Evolutionary conservation across 2,888 invertebrate genomes (phyloP), one percentile per base, ranked within the genome.

Genomic region (Melangyna quadrimaculata): DNA sequence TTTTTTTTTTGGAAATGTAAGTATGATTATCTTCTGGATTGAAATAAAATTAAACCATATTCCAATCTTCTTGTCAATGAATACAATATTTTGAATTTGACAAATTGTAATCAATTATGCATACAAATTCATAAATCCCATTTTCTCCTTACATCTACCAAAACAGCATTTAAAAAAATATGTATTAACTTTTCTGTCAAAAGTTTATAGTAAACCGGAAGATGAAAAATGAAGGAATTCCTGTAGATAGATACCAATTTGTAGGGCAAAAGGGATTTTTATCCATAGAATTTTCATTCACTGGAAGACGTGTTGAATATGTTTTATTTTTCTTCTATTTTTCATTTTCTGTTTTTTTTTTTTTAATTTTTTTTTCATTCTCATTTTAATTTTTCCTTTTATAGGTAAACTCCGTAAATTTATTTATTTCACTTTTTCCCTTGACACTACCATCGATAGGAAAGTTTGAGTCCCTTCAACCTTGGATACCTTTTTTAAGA

Each of bases 351-450:
- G 12, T 7, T 10, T n/a, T 24, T 61, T 22, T n/a, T n/a, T 61
- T 24, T n/a, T n/a, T n/a, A 14, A n/a, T n/a, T 24, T 61, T 22
- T 61, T 22, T 61, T 24, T n/a, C 61, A n/a, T 61, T 61, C 19
- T 40, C 10, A 17, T 63, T 63, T 45, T 63, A 27, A 63, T 29
- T 27, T 48, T 22, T n/a, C n/a, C 40, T 37, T 40, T 17, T 1
- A 24, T 12, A n/a, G n/a, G n/a, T n/a, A 40, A 40, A 61, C 40
- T 43, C 43, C 43, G 6, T 19, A 65, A 65, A 65, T 45, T 45
- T 65, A 65, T 45, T 63, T 63, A 43, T n/a, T 65, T 29, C 45
- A 65, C 19, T 4, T 65, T 29, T 32, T 45, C 45, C 19, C 29
- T 27, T 45, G 61, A 45, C 43, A 45, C 40, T 17, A 14, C 27